A percentile compares a stretch with the other conserved stretches of the same genome.
phyloP scores from a whole-genome alignment of 2,113 vertebrate species.

The Odocoileus hemionus region DNA sequence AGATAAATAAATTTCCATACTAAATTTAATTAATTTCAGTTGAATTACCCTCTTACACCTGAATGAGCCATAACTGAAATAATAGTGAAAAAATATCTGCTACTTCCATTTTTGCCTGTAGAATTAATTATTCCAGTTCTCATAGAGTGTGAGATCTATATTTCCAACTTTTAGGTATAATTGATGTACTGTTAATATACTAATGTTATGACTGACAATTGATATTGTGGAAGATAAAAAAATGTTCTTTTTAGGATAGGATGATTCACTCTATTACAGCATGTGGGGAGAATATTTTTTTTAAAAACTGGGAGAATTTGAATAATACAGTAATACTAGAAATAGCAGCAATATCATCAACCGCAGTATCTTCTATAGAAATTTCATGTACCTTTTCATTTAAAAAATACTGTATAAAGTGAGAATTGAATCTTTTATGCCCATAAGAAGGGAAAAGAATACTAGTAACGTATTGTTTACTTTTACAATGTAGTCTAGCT shows the following conservation, averaged over 20 bases:
- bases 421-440: background rate
- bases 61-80: background rate
- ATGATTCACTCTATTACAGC: background rate
- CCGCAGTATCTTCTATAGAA: background rate
- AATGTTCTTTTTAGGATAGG: background rate
- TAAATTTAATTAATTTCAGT: background rate
- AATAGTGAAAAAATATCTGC: background rate
- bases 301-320: background rate
- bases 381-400: background rate
- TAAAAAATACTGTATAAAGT: conserved; percentile 2
- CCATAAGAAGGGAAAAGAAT: background rate
- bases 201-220: conserved; percentile 19
- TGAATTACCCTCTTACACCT: background rate
- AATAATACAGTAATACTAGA: background rate
- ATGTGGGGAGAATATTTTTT: background rate
- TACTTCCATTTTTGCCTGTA: background rate
- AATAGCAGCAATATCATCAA: background rate
- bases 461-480: background rate
- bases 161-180: conserved; percentile 15
- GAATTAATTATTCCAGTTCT: conserved; percentile 18
- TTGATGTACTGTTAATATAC: background rate
- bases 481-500: conserved; percentile 2
- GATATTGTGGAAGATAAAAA: background rate
- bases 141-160: background rate
- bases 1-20: background rate